A percentile compares a stretch with the other conserved stretches of the same genome.
These are phyloP conservation scores for Spinibarbus caldwelli DNA, from an alignment of 2,797 vertebrate species.

Conservation along the genomic window DNA sequence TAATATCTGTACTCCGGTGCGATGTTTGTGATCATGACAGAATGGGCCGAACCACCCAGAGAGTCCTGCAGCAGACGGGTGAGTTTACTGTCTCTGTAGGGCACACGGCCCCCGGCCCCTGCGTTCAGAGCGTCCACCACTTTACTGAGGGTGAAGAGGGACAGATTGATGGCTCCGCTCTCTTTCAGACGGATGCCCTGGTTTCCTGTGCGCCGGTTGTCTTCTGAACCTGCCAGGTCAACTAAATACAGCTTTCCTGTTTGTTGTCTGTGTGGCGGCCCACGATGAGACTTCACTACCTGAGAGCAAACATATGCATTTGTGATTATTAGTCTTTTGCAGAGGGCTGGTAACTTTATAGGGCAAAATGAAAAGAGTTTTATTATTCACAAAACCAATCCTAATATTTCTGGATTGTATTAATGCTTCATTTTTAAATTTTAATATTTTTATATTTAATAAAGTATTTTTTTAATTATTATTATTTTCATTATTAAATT, in stretches of 20 bases:
- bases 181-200: constrained; percentile 89
- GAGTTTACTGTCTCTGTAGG: constrained; percentile 93
- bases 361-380: neutral
- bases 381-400: too few relatives aligned
- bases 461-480: too few relatives aligned
- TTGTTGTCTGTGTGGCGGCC: constrained; percentile 77
- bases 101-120: constrained; percentile 80
- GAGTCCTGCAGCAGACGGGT: constrained; percentile 92
- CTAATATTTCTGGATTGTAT: too few relatives aligned
- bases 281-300: constrained; percentile 81
- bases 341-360: neutral
- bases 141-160: constrained; percentile 91
- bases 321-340: neutral
- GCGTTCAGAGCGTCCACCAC: constrained; percentile 89
- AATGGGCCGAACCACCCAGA: constrained; percentile 88
- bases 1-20: constrained; percentile 88
- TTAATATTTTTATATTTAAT: too few relatives aligned
- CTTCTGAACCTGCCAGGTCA: constrained; percentile 90
- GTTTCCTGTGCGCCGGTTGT: constrained; percentile 92
- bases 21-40: constrained; percentile 90
- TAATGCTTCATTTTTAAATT: too few relatives aligned
- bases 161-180: constrained; percentile 91
- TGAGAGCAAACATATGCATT: constrained; percentile 53
- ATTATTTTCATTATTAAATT: too few relatives aligned
- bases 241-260: constrained; percentile 90